A percentile compares a stretch with the other conserved stretches of the same genome.
These are phyloP conservation scores for Scaptomyza parva DNA, from an alignment of 2,888 invertebrate species.

Conservation along the genomic window DNA sequence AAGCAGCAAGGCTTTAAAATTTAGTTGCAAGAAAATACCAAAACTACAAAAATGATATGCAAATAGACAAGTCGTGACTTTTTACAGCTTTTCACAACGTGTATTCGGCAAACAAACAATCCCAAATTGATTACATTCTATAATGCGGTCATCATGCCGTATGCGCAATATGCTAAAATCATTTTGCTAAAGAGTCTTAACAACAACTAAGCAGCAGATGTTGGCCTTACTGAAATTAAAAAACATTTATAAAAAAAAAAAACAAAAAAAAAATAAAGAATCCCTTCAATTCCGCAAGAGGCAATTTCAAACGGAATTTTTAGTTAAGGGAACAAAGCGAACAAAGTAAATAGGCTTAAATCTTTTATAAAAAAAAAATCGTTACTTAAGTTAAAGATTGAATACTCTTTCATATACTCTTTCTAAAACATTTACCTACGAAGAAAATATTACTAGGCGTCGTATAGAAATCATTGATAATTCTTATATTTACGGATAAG, in stretches of 20 bases:
- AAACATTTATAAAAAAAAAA: no score
- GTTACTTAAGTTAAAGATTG: not conserved
- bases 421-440: no score
- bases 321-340: constrained; percentile 3
- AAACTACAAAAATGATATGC: constrained; percentile 3
- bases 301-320: constrained; percentile 54
- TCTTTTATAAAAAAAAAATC: not conserved
- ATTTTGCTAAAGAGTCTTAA: not conserved
- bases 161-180: constrained; percentile 17
- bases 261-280: no score
- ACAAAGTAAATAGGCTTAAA: constrained; percentile 15
- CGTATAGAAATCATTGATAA: not conserved
- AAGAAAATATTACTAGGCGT: not conserved
- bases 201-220: constrained; percentile 28
- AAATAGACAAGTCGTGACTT: constrained; percentile 15
- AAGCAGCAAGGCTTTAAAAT: not conserved
- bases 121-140: constrained; percentile 1
- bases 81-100: constrained; percentile 19
- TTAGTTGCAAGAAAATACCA: constrained; percentile 3
- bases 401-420: not conserved
- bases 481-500: not conserved
- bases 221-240: constrained; percentile 25
- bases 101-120: not conserved
- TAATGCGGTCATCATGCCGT: constrained; percentile 1
- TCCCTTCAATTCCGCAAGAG: constrained; percentile 39